phyloP scores from a whole-genome alignment of 2,888 invertebrate genomes.

The Scaeva pyrastri region DNA sequence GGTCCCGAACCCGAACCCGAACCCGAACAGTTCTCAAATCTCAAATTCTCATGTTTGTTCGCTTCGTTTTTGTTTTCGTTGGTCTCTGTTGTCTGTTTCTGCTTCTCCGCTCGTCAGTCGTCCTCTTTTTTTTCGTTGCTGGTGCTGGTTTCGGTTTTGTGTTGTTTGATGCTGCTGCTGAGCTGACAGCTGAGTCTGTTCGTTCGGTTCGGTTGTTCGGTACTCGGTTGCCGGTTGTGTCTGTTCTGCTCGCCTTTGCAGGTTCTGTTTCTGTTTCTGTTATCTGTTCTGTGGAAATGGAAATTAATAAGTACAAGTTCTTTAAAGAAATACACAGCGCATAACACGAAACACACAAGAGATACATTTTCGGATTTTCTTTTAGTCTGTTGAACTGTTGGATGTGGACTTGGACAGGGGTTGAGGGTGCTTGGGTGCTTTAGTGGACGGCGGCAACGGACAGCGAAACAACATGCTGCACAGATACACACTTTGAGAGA shows the following conservation, averaged over 20 bases:
- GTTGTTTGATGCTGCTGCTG: constrained; percentile 2
- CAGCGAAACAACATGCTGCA: constrained; percentile 72
- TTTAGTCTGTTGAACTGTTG: constrained; percentile 39
- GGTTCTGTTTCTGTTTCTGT: not conserved
- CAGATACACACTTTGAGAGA: constrained; percentile 45
- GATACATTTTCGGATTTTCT: constrained; percentile 31
- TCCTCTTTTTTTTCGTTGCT: constrained; percentile 22
- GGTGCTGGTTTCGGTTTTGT: constrained; percentile 23
- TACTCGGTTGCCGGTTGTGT: no score
- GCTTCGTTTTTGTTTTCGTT: constrained; percentile 29
- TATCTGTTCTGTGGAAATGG: not conserved
- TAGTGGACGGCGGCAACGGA: not conserved
- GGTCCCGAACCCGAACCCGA: not conserved
- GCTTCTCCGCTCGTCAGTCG: not conserved
- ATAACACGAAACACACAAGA: constrained; percentile 45
- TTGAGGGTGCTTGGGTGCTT: not conserved
- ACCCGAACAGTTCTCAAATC: not conserved
- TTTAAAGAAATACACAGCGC: constrained; percentile 16
- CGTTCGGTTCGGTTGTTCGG: not conserved
- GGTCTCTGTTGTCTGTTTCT: not conserved
- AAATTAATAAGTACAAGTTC: not conserved
- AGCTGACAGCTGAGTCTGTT: constrained; percentile 2
- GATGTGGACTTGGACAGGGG: constrained; percentile 5
- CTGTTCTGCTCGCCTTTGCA: not conserved
- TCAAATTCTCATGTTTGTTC: constrained; percentile 61